Evolutionary conservation across 2,888 invertebrate genomes (phyloP).

Genomic region (Ptychoptera albimana): DNA sequence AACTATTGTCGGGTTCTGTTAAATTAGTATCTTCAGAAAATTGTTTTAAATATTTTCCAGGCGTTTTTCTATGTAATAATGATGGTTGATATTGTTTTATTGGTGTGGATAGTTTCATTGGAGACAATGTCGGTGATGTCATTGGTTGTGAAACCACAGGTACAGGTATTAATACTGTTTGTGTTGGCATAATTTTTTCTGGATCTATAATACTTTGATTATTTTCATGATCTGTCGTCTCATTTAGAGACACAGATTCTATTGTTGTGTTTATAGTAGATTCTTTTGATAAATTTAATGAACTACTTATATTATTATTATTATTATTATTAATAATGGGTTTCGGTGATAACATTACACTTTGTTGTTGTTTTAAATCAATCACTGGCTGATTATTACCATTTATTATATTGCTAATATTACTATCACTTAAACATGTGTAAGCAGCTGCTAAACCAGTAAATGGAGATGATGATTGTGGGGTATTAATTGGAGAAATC

Average conservation of each 20-base stretch:
- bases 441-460: no score
- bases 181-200: not conserved
- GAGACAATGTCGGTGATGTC: not conserved
- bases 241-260: not conserved
- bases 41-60: not conserved
- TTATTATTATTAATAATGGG: not conserved
- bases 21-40: not conserved
- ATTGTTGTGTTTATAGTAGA: constrained; percentile 7
- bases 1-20: not conserved
- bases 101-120: not conserved
- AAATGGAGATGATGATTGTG: not conserved
- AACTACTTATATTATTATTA: no score
- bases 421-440: no score
- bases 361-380: constrained; percentile 1
- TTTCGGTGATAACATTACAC: not conserved
- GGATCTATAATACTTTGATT: no score
- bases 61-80: constrained; percentile 8
- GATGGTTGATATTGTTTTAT: not conserved
- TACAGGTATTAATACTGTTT: not conserved
- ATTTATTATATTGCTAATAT: no score
- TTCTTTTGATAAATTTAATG: no score
- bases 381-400: no score
- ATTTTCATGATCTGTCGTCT: no score
- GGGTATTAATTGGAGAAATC: constrained; percentile 21
- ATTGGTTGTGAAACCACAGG: not conserved